Evolutionary conservation across 2,888 invertebrate genomes (phyloP), one percentile per base, ranked within the genome.

Genomic region (Nomada hirtipes): DNA sequence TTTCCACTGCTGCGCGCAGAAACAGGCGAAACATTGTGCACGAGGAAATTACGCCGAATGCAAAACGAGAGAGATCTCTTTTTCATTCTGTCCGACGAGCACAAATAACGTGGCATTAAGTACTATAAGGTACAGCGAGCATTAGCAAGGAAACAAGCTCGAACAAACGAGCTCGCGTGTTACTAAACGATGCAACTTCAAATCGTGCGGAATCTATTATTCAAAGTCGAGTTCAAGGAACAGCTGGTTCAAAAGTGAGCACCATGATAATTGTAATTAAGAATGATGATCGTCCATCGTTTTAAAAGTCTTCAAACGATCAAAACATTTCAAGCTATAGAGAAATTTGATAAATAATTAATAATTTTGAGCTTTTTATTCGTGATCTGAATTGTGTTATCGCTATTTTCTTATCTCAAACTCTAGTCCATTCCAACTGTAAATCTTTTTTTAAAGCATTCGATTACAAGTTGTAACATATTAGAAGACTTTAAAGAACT

Each of bases 1-100:
- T 74, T 77, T 65, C 73, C 50, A 20, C 7, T n/a, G 26, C n/a
- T 70, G 69, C 55, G 23, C 50, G 68, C 79, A 52, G 73, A 65
- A 65, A 81, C 81, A 81, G 69, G 23, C 20, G 73, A 36, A 69
- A 81, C 79, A 79, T 68, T 82, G 74, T 82, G 11, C 73, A 9
- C 4, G 2, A 20, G 9, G 64, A 65, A 77, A 68, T 72, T 52
- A 15, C 67, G 18, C 29, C 20, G 57, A 52, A 73, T 36, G 53
- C 50, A 26, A 64, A 80, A 64, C 50, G 63, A 20, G 52, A 55
- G 57, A 64, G 55, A 69, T 55, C 52, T 36, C 15, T 26, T 10
- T 13, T 60, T n/a, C 10, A 26, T 11, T 29, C 13, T 59, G 9
- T 42, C 29, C 10, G 23, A 59, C 61, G 61, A 71, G 36, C 18